Evolutionary conservation across 2,797 vertebrate species (phyloP), one percentile per base, ranked within the genome.

Genomic region (Megaceryle alcyon): DNA sequence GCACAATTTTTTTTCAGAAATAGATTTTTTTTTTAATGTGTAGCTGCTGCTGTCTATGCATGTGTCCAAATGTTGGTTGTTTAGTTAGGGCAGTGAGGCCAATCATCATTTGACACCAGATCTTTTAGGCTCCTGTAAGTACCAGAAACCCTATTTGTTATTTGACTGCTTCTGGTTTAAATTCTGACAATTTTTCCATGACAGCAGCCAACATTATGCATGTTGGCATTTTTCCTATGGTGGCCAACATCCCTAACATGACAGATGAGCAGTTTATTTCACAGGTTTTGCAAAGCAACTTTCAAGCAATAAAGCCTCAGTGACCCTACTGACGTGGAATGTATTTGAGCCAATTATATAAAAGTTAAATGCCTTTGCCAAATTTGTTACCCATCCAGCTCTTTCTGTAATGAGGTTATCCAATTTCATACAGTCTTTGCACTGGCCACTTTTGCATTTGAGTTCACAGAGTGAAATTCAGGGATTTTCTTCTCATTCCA

Each of bases 391-490:
- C 73, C 85, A 88, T 94, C 73, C 87, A 94, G 82, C 23, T 94
- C 86, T 88, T 82, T 92, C 88, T 88, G 81, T 92, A 95, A 95
- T 94, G 80, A 92, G 82, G 94, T 96, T 96, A 96, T 92, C 90
- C 75, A 80, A 92, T 92, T 97, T 95, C 73, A 86, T 63, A 79
- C 85, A 94, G 78, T 92, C 94, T 91, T 90, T 95, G 91, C 82
- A 90, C 92, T 73, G 91, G 64, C 64, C 75, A 82, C 53, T 92
- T 88, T 77, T n/a, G 44, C 60, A 80, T 88, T 70, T 86, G 31
- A 79, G 41, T 88, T 94, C 73, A 88, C 10, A 57, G 90, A 89
- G 21, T 33, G 70, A 82, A 92, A 96, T 54, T 68, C 48, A 22
- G 22, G 14, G 41, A 79, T 84, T 73, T 81, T 92, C 48, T 83